A percentile compares a stretch with the other conserved stretches of the same genome.
These are phyloP conservation scores for Pocota personata DNA, from an alignment of 2,888 invertebrate genomes.

Conservation along the genomic window DNA sequence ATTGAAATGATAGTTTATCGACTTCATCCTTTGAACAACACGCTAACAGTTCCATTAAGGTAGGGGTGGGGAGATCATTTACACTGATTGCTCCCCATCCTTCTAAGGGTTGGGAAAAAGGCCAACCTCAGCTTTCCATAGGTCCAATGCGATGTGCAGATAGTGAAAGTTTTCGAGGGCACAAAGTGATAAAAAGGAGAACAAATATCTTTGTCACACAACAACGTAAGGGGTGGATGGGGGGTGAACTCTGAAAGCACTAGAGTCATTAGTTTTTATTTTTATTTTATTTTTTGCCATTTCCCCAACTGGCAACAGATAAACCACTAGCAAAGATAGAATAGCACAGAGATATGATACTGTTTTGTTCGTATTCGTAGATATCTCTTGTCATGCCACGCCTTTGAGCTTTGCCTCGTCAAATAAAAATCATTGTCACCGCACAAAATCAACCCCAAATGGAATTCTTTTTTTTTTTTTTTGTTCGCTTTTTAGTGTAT, in stretches of 20 bases:
- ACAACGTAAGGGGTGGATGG: slow-evolving; percentile 10
- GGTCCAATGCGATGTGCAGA: slow-evolving; percentile 31
- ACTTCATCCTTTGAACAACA: slow-evolving; percentile 11
- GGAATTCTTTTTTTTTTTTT: background rate
- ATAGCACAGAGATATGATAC: slow-evolving; percentile 73
- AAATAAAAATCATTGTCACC: slow-evolving; percentile 74
- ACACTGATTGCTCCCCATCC: slow-evolving; percentile 14
- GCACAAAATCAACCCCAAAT: slow-evolving; percentile 73
- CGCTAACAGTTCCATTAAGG: slow-evolving; percentile 22
- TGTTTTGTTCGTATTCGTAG: slow-evolving; percentile 74
- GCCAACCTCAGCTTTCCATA: slow-evolving; percentile 15
- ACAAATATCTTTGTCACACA: slow-evolving; percentile 60
- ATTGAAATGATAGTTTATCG: slow-evolving; percentile 17
- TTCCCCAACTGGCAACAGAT: slow-evolving; percentile 71
- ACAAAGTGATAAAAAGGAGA: slow-evolving; percentile 40
- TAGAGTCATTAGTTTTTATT: slow-evolving; percentile 37
- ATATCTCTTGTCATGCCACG: slow-evolving; percentile 73
- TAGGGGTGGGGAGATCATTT: background rate
- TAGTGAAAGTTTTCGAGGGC: slow-evolving; percentile 68
- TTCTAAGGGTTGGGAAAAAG: background rate
- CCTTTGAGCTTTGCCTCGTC: slow-evolving; percentile 73
- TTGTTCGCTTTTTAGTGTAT: background rate
- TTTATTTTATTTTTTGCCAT: slow-evolving; percentile 32
- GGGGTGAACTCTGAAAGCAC: slow-evolving; percentile 51
- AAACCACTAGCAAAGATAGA: slow-evolving; percentile 70